phyloP scores from a whole-genome alignment of 2,113 vertebrate genomes.

The Burhinus bistriatus region DNA sequence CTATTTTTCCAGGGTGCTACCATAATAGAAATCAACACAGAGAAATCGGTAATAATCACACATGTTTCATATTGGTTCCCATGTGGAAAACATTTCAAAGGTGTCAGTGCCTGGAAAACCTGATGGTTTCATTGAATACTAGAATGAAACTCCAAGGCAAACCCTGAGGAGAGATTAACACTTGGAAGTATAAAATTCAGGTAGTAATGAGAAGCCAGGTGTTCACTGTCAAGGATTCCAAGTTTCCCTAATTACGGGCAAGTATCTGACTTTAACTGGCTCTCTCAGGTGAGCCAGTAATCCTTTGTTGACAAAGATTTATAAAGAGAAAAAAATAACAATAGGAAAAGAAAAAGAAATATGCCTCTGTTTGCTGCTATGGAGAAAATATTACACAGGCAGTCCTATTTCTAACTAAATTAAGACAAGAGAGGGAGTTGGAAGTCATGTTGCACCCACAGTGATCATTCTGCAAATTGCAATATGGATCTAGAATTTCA shows the following conservation, averaged over 20 bases:
- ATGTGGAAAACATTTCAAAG: slow-evolving; percentile 48
- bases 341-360: slow-evolving; percentile 18
- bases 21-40: slow-evolving; percentile 36
- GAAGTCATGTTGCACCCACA: slow-evolving; percentile 56
- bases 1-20: neutral
- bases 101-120: slow-evolving; percentile 38
- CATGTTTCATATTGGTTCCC: slow-evolving; percentile 36
- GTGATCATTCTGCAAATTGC: slow-evolving; percentile 65
- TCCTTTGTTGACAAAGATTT: slow-evolving; percentile 36
- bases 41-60: slow-evolving; percentile 49
- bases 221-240: slow-evolving; percentile 57
- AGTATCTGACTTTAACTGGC: slow-evolving; percentile 43
- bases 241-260: slow-evolving; percentile 48
- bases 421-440: slow-evolving; percentile 44
- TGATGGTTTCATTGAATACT: slow-evolving; percentile 28
- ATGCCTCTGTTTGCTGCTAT: slow-evolving; percentile 1
- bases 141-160: slow-evolving; percentile 37
- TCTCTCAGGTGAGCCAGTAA: slow-evolving; percentile 42
- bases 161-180: slow-evolving; percentile 60
- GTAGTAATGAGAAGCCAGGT: slow-evolving; percentile 55
- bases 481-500: slow-evolving; percentile 61
- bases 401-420: slow-evolving; percentile 53
- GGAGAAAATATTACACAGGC: slow-evolving; percentile 20
- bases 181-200: slow-evolving; percentile 48
- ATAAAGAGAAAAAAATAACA: slow-evolving; percentile 56